Conservation (phyloP, 2,797 vertebrate species). For the Pagetopsis macropterus region DNA sequence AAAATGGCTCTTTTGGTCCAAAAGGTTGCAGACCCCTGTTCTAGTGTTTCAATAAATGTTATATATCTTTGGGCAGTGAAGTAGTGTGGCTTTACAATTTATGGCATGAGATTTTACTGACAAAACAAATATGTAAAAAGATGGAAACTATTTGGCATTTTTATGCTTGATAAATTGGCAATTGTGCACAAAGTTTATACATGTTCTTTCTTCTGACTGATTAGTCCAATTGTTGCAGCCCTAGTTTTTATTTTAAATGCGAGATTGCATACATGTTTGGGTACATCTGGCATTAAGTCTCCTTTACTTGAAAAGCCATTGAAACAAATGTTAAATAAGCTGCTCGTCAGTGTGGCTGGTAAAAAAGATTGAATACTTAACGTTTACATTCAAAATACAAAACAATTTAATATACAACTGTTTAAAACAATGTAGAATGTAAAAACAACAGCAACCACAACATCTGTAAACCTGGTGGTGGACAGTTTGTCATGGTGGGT, state of each 20-base stretch:
- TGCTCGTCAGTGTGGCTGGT: not conserved
- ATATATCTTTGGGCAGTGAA: no score
- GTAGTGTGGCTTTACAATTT: no score
- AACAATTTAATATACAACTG: constrained; percentile 87
- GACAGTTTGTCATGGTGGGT: constrained; percentile 61
- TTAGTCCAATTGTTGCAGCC: not conserved
- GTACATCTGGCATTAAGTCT: no score
- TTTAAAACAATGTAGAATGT: constrained; percentile 82
- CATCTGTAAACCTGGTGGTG: constrained; percentile 61
- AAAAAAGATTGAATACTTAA: constrained; percentile 37
- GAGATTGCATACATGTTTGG: not conserved
- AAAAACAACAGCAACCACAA: constrained; percentile 83
- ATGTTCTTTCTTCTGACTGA: no score
- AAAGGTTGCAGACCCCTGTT: no score
- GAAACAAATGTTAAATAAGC: not conserved
- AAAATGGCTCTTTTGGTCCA: no score
- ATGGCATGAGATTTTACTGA: no score
- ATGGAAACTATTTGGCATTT: no score
- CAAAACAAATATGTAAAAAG: no score
- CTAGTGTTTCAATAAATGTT: no score
- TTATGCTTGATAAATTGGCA: not conserved
- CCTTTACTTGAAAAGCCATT: no score
- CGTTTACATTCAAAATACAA: constrained; percentile 80
- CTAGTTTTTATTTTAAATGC: not conserved
- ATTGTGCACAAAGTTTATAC: no score